phyloP scores from a whole-genome alignment of 2,797 vertebrate genomes.

The Spatula versicolor region DNA sequence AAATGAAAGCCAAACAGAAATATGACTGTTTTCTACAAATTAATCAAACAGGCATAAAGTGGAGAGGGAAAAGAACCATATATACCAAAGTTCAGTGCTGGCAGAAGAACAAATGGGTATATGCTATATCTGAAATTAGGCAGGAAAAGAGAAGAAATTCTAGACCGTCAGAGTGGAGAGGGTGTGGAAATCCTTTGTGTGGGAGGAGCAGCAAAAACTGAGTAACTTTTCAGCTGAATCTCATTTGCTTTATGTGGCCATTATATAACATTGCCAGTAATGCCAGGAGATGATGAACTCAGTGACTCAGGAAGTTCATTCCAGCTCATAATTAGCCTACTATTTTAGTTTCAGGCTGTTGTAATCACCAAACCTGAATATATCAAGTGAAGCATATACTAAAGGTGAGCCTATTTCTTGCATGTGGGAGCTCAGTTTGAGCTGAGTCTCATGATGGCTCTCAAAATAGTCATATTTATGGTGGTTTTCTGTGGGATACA shows the following conservation, averaged over 20 bases:
- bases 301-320: constrained; percentile 46
- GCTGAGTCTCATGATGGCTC: background rate
- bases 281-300: constrained; percentile 20
- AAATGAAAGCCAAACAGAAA: background rate
- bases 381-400: background rate
- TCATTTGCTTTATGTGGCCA: background rate
- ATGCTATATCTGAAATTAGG: background rate
- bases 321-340: constrained; percentile 12
- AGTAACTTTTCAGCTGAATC: constrained; percentile 49
- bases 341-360: constrained; percentile 32
- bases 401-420: background rate
- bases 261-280: constrained; percentile 44
- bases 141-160: background rate
- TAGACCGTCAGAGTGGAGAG: background rate
- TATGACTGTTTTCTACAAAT: background rate
- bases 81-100: background rate
- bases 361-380: background rate
- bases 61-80: background rate
- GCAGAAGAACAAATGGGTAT: background rate
- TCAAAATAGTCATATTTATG: background rate
- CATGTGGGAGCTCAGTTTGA: background rate
- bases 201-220: constrained; percentile 23
- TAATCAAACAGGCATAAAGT: background rate
- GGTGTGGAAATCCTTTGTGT: background rate
- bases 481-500: background rate